Base-by-base conservation (phyloP, 2,888 invertebrate genomes). In the Lithosia quadra region DNA sequence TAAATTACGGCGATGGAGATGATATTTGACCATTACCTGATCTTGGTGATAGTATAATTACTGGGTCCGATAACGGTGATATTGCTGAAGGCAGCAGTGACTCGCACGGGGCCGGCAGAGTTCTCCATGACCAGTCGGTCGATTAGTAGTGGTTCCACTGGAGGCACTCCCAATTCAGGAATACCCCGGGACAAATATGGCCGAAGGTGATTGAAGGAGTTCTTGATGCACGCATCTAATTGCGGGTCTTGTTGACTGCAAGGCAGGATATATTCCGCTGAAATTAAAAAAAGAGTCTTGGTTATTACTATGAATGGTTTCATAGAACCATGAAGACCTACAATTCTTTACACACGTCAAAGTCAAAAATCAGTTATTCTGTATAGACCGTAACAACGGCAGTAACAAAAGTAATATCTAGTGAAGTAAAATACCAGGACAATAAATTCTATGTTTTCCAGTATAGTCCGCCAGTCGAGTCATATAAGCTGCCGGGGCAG, bases 51-150 rank as follows among this genome's bases (percentile, higher is more conserved):
- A 3, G 96, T 96, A 84, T 97, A 97, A 87, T 97, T 97, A 82
- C 97, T 97, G 21, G 97, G 96, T 53, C 98, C 98, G n/a, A 96
- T 90, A 0, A 97, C 97, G 0, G 97, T 97, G 80, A 97, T 97
- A 84, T 97, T 97, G 68, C 94, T 96, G 90, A 98, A 98, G 0
- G 96, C 91, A 0, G 97, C 97, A 13, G 96, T 96, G 21, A 98
- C 96, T 71, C 97, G 94, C 21, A 98, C 97, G 0, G 97, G 96
- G 0, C 97, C 97, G 13, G 97, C 96, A 0, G 97, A 96, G 86
- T 98, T 98, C 87, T 97, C 97, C 96, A 98, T 97, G 60, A 96
- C 95, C 76, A 98, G 93, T 70, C 96, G 95, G 60, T 97, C 96
- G 68, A 98, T 97, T 69, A 93, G 90, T 77, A 98, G 90, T 0